These are phyloP conservation scores for Rhabditophanes sp. DNA, from an alignment of 2,888 invertebrate species.

Conservation along the genomic window DNA sequence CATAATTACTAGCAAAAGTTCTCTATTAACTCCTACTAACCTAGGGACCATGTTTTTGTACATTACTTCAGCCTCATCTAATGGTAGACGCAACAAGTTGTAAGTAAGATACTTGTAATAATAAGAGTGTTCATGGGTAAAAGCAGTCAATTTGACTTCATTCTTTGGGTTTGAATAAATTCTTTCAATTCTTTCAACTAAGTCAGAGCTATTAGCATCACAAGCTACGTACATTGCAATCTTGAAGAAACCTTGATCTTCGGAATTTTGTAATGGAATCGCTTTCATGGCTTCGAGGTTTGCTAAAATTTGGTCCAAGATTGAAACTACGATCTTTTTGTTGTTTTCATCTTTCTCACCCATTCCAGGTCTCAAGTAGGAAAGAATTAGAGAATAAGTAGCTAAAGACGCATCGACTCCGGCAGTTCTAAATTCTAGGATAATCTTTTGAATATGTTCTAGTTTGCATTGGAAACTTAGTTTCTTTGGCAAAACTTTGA, in stretches of 20 bases:
- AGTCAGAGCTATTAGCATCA: constrained; percentile 14
- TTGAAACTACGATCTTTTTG: no score
- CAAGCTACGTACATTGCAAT: constrained; percentile 11
- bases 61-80: constrained; percentile 14
- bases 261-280: constrained; percentile 8
- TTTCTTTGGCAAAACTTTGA: constrained; percentile 4
- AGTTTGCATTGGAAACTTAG: constrained; percentile 1
- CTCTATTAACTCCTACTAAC: constrained; percentile 20
- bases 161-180: constrained; percentile 22
- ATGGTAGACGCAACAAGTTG: constrained; percentile 4
- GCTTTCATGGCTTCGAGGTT: constrained; percentile 8
- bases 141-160: constrained; percentile 22
- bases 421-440: constrained; percentile 20
- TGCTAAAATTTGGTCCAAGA: constrained; percentile 17
- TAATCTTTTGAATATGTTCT: constrained; percentile 9
- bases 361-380: constrained; percentile 7
- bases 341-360: no score
- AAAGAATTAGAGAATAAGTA: constrained; percentile 12
- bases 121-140: constrained; percentile 13
- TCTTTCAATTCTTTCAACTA: constrained; percentile 19
- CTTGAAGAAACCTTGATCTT: constrained; percentile 14
- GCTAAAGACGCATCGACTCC: constrained; percentile 16
- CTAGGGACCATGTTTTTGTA: constrained; percentile 27
- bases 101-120: constrained; percentile 14
- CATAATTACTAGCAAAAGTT: constrained; percentile 11